phyloP scores from a whole-genome alignment of 1,140 invertebrate genomes.

The Lepidurus arcticus region DNA sequence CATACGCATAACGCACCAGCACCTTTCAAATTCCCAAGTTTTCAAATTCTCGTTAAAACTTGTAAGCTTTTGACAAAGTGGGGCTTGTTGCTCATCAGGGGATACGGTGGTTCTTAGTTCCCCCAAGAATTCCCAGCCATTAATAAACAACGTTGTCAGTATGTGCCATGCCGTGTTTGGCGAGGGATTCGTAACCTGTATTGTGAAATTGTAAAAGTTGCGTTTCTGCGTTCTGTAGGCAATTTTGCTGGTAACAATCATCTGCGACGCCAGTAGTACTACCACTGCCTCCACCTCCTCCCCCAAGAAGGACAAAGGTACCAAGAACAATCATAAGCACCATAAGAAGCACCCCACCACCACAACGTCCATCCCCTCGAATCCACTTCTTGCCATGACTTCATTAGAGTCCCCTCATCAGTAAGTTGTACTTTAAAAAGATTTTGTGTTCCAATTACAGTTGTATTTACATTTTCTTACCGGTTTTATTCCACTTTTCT shows the following conservation, averaged over 20 bases:
- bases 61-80: not conserved
- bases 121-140: not conserved
- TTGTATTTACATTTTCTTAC: not conserved
- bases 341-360: constrained; percentile 23
- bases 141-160: not conserved
- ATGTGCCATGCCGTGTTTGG: not conserved
- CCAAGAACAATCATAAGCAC: constrained; percentile 24
- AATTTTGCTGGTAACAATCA: constrained; percentile 26
- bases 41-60: not conserved
- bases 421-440: not conserved
- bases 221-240: constrained; percentile 21
- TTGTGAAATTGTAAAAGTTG: not conserved
- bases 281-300: not conserved
- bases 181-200: not conserved
- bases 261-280: constrained; percentile 22
- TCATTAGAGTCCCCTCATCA: not conserved
- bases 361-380: not conserved
- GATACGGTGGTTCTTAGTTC: not conserved
- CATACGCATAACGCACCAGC: not conserved
- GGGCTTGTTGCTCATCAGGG: not conserved
- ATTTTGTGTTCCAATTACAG: not conserved
- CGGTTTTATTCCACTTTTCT: no score
- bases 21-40: not conserved
- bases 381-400: constrained; percentile 4
- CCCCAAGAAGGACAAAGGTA: constrained; percentile 27